Base-by-base conservation (phyloP, 1,140 invertebrate species). In the Bombus balteatus region DNA sequence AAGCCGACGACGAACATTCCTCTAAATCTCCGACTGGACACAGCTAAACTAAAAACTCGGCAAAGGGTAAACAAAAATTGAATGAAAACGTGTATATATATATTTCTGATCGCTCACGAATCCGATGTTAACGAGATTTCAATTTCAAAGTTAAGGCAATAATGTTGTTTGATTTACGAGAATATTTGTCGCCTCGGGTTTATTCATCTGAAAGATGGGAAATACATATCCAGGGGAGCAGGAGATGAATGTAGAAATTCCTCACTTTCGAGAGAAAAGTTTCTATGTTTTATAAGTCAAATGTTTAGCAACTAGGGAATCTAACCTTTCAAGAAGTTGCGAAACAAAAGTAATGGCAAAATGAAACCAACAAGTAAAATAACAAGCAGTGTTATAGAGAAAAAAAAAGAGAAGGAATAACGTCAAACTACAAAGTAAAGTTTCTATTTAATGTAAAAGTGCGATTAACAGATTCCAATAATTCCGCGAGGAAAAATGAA, bases 61-160 rank as follows among this genome's bases (percentile, higher is more conserved):
- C 13, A 37, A 57, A 39, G 43, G 15, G 66, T 71, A 81, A 72
- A 81, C 34, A 71, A 83, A 43, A 81, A 73, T 81, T 43, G 39
- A 41, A 62, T 18, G 80, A n/a, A 65, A 74, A 43, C 59, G n/a
- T n/a, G 22, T 74, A 2, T n/a, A 53, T 22, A 37, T 34, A 22
- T 57, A 32, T 32, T 57, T 37, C 25, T 28, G 70, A 41, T 22
- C 37, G 25, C 4, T 57, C 22, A 13, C 32, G 34, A 37, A 81
- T 9, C 65, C 18, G 28, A 22, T 57, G 37, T 81, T 57, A 18
- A 34, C 25, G 43, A 39, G 15, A 83, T 76, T 53, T 37, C 32
- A 39, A 22, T 83, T 25, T 47, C 72, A 34, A 68, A 34, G 34
- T 32, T 32, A 32, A 32, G 10, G 2, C 22, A 1, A 22, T 10